A percentile compares a stretch with the other conserved stretches of the same genome.
phyloP scores from a whole-genome alignment of 2,113 vertebrate genomes.

The Merops nubicus region DNA sequence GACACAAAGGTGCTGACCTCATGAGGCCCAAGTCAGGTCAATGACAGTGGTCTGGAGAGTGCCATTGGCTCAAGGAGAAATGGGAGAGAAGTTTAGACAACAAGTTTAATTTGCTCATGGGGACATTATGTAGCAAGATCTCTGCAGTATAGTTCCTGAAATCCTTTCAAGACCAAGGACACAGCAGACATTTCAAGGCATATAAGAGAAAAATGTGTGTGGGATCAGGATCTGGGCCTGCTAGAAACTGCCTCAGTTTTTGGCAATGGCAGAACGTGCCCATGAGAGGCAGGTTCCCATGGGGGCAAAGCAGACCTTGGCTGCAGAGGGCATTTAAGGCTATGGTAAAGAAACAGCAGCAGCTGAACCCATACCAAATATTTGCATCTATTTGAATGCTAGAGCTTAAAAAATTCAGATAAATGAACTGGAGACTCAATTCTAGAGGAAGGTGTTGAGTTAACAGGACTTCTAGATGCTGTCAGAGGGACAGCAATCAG shows the following conservation, averaged over 20 bases:
- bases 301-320: not conserved
- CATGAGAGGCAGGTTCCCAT: not conserved
- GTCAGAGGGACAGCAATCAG: not conserved
- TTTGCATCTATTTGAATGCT: not conserved
- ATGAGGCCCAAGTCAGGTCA: not conserved
- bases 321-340: not conserved
- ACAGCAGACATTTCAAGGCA: not conserved
- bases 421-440: not conserved
- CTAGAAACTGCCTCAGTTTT: not conserved
- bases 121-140: not conserved
- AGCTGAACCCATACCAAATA: not conserved
- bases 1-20: not conserved
- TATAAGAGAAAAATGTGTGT: not conserved
- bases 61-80: not conserved
- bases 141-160: not conserved
- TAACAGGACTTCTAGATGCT: not conserved
- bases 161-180: not conserved
- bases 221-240: not conserved
- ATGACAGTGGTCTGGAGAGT: not conserved
- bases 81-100: not conserved
- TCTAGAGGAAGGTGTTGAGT: not conserved
- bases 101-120: not conserved
- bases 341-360: rapidly evolving
- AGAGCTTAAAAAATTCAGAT: not conserved
- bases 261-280: not conserved